A percentile compares a stretch with the other conserved stretches of the same genome.
phyloP scores from a whole-genome alignment of 2,888 invertebrate genomes.

The Drosophila pegasa region DNA sequence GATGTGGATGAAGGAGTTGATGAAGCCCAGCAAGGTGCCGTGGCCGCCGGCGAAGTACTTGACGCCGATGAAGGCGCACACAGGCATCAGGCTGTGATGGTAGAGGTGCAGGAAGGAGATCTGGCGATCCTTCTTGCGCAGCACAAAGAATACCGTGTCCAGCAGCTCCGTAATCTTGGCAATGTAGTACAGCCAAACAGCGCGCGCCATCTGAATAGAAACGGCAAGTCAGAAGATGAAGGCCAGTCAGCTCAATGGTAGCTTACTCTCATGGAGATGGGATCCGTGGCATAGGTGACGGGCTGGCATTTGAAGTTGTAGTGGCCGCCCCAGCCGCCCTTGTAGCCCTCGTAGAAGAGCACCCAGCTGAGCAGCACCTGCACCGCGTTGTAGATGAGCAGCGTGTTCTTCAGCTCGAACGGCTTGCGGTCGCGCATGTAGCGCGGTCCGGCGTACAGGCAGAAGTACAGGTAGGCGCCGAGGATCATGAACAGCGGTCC shows the following conservation, averaged over 20 bases:
- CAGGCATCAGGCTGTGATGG: slow-evolving; percentile 91
- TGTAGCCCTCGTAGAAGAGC: slow-evolving; percentile 89
- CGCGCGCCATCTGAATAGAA: slow-evolving; percentile 84
- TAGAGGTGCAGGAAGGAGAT: slow-evolving; percentile 94
- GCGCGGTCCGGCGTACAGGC: slow-evolving; percentile 92
- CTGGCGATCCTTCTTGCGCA: slow-evolving; percentile 93
- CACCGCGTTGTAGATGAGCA: slow-evolving; percentile 94
- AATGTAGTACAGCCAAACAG: slow-evolving; percentile 85
- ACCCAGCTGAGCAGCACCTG: slow-evolving; percentile 94
- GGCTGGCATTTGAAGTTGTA: slow-evolving; percentile 90
- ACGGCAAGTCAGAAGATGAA: not conserved
- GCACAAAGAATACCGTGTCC: slow-evolving; percentile 90
- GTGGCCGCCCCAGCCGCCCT: slow-evolving; percentile 87
- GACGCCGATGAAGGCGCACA: slow-evolving; percentile 88
- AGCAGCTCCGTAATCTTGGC: slow-evolving; percentile 84
- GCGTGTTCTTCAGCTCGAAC: slow-evolving; percentile 90
- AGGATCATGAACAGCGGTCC: slow-evolving; percentile 89
- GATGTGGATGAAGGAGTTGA: slow-evolving; percentile 95
- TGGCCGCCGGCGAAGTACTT: slow-evolving; percentile 93
- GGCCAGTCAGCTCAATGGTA: not conserved
- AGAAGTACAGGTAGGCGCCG: slow-evolving; percentile 90
- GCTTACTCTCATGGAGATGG: slow-evolving; percentile 86
- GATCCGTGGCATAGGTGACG: slow-evolving; percentile 88
- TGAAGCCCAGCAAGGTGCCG: slow-evolving; percentile 92
- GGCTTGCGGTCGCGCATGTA: slow-evolving; percentile 96